Evolutionary conservation across 2,888 invertebrate species (phyloP).

Genomic region (Cynaeus angustus): DNA sequence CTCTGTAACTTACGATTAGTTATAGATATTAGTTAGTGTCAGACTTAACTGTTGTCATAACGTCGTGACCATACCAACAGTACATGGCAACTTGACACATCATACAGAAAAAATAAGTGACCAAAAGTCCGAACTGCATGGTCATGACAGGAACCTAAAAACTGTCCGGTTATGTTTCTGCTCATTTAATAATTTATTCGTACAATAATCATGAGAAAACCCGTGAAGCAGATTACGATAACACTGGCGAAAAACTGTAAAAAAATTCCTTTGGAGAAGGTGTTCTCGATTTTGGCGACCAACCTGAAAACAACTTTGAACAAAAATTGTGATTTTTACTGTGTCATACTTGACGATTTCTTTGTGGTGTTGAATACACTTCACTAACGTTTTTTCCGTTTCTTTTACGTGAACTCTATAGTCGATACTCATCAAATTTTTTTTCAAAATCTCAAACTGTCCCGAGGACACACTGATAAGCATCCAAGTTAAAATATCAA

Average conservation of each 20-base stretch:
- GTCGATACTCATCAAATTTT: constrained; percentile 28
- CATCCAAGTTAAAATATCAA: constrained; percentile 37
- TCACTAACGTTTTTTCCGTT: neutral
- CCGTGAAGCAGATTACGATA: constrained; percentile 49
- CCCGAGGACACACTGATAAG: constrained; percentile 21
- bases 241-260: constrained; percentile 49
- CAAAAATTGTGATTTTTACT: neutral
- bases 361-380: constrained; percentile 31
- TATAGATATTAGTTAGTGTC: neutral
- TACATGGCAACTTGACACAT: constrained; percentile 49
- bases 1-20: constrained; percentile 15
- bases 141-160: constrained; percentile 33
- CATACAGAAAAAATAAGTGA: constrained; percentile 47
- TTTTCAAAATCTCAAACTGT: constrained; percentile 32
- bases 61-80: constrained; percentile 50
- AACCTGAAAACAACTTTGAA: constrained; percentile 23
- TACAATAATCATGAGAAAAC: constrained; percentile 47
- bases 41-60: constrained; percentile 44
- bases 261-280: constrained; percentile 46
- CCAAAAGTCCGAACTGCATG: constrained; percentile 23
- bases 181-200: constrained; percentile 39
- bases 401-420: neutral
- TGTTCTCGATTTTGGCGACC: constrained; percentile 26
- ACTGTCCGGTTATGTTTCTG: constrained; percentile 50
- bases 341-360: constrained; percentile 16